A percentile compares a stretch with the other conserved stretches of the same genome.
Evolutionary conservation across 2,888 invertebrate species (phyloP).

Genomic region (Campaea margaritaria): DNA sequence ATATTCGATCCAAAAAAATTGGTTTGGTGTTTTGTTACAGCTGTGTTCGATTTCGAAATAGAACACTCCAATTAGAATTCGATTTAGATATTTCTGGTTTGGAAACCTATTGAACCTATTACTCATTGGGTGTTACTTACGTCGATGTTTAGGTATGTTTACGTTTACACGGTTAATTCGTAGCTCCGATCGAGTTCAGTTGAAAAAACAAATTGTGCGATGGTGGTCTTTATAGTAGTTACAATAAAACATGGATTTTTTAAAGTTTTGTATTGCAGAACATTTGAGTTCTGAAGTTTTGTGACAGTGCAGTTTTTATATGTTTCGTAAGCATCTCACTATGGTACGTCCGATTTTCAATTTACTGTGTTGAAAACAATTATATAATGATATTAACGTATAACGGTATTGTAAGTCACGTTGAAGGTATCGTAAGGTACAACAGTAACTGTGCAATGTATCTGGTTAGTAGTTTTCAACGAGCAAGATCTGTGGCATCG

Average conservation of each 20-base stretch:
- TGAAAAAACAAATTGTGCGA: constrained; percentile 22
- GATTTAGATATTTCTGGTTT: constrained; percentile 14
- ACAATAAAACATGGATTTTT: neutral
- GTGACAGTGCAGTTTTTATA: too few relatives aligned
- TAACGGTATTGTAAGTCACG: too few relatives aligned
- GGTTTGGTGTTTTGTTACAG: neutral
- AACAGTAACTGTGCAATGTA: neutral
- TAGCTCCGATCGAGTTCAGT: constrained; percentile 23
- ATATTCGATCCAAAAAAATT: neutral
- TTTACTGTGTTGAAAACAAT: too few relatives aligned
- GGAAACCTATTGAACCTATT: constrained; percentile 18
- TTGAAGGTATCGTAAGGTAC: too few relatives aligned
- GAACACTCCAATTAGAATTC: constrained; percentile 12
- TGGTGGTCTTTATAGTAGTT: neutral
- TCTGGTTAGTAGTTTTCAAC: neutral
- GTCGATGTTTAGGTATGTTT: constrained; percentile 30
- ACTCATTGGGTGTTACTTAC: constrained; percentile 26
- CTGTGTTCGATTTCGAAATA: constrained; percentile 1
- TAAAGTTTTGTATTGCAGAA: too few relatives aligned
- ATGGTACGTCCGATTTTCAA: too few relatives aligned
- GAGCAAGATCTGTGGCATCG: neutral
- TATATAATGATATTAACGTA: too few relatives aligned
- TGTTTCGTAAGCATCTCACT: too few relatives aligned
- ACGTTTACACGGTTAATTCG: constrained; percentile 25
- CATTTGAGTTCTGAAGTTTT: too few relatives aligned